A percentile compares a stretch with the other conserved stretches of the same genome.
Evolutionary conservation across 2,113 vertebrate species (phyloP).

Genomic region (Anarhynchus alexandrinus): DNA sequence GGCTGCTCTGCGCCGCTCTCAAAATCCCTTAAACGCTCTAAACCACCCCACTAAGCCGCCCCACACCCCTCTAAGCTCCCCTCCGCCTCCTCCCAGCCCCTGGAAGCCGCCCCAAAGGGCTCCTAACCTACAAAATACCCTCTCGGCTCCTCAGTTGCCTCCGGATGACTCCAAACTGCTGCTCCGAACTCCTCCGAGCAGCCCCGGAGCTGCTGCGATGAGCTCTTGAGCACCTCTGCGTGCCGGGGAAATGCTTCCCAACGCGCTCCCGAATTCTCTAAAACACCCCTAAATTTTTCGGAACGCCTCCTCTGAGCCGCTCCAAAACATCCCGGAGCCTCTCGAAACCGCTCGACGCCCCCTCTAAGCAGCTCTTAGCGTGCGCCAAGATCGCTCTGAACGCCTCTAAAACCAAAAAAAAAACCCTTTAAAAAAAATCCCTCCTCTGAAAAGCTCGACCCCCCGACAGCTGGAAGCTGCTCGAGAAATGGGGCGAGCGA

Average conservation of each 20-base stretch:
- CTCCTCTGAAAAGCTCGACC: not conserved
- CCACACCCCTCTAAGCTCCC: not conserved
- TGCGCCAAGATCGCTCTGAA: not conserved
- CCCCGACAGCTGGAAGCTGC: not conserved
- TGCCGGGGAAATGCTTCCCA: not conserved
- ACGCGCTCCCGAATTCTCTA: not conserved
- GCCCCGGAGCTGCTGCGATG: not conserved
- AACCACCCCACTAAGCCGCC: not conserved
- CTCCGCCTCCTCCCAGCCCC: not conserved
- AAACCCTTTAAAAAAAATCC: not conserved
- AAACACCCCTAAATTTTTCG: not conserved
- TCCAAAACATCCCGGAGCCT: not conserved
- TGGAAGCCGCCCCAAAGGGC: not conserved
- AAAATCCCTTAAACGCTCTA: not conserved
- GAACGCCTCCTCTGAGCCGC: not conserved
- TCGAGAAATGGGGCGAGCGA: not conserved
- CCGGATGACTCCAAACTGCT: not conserved
- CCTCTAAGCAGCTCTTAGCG: too few relatives aligned
- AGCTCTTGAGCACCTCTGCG: rapidly evolving
- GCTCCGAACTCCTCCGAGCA: not conserved
- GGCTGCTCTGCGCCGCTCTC: not conserved
- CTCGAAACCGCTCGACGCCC: not conserved
- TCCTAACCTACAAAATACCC: not conserved
- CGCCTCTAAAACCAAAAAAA: not conserved
- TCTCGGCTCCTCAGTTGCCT: not conserved